phyloP scores from a whole-genome alignment of 2,888 invertebrate genomes.

The Dexiosoma caninum region DNA sequence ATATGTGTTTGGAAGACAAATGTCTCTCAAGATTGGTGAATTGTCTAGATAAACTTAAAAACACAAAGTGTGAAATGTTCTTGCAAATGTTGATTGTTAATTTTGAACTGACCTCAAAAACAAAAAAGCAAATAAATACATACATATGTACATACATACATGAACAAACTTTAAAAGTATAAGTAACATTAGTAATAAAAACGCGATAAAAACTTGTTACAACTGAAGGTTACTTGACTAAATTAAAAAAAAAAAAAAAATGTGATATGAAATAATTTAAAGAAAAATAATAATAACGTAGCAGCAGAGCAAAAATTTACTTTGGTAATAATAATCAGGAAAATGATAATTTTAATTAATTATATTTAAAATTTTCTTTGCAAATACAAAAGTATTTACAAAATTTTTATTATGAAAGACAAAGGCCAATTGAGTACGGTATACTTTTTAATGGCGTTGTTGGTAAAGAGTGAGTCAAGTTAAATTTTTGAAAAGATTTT shows the following conservation, averaged over 20 bases:
- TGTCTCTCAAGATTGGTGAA: slow-evolving; percentile 6
- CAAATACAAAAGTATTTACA: no score
- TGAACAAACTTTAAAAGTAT: not conserved
- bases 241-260: not conserved
- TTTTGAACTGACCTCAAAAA: slow-evolving; percentile 37
- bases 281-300: not conserved
- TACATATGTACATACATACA: no score
- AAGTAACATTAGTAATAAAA: slow-evolving; percentile 7
- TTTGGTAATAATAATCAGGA: not conserved
- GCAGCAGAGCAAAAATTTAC: not conserved
- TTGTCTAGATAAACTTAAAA: slow-evolving; percentile 11
- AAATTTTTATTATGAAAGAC: no score
- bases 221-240: slow-evolving; percentile 30
- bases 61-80: slow-evolving; percentile 7
- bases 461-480: no score
- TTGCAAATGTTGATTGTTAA: slow-evolving; percentile 3
- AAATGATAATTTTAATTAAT: not conserved
- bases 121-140: not conserved
- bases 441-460: no score
- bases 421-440: no score
- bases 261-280: no score
- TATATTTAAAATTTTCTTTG: not conserved
- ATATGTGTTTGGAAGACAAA: not conserved
- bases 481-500: no score
- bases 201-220: not conserved